Evolutionary conservation across 2,797 vertebrate genomes (phyloP).

Genomic region (Sylvia borin): DNA sequence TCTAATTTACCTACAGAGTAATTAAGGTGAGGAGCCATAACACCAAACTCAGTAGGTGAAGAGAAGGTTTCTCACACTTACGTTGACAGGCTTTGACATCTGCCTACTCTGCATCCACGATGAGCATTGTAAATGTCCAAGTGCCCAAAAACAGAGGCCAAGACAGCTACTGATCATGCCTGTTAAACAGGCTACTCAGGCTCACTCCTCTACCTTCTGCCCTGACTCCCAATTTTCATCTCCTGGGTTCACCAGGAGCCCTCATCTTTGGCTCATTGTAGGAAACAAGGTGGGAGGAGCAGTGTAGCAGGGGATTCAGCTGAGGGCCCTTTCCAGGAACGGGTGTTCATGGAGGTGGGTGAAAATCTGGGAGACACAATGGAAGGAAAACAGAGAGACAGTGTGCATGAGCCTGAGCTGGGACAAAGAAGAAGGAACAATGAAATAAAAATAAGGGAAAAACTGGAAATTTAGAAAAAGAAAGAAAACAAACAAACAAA

Average conservation of each 20-base stretch:
- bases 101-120: background rate
- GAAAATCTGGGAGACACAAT: background rate
- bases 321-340: background rate
- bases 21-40: background rate
- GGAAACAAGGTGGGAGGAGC: background rate
- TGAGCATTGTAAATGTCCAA: background rate
- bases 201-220: background rate
- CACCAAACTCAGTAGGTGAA: background rate
- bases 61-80: background rate
- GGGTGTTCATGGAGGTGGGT: background rate
- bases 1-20: background rate
- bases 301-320: background rate
- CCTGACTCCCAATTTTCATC: background rate
- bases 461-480: background rate
- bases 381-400: background rate
- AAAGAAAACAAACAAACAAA: background rate
- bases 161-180: rapidly evolving
- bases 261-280: background rate
- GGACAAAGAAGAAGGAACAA: background rate
- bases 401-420: background rate
- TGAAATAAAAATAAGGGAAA: background rate
- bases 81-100: background rate
- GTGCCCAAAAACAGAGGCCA: background rate
- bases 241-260: background rate
- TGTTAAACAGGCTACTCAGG: background rate